Base-by-base conservation (phyloP, 2,888 invertebrate species). In the Polylopha cassiicola region DNA sequence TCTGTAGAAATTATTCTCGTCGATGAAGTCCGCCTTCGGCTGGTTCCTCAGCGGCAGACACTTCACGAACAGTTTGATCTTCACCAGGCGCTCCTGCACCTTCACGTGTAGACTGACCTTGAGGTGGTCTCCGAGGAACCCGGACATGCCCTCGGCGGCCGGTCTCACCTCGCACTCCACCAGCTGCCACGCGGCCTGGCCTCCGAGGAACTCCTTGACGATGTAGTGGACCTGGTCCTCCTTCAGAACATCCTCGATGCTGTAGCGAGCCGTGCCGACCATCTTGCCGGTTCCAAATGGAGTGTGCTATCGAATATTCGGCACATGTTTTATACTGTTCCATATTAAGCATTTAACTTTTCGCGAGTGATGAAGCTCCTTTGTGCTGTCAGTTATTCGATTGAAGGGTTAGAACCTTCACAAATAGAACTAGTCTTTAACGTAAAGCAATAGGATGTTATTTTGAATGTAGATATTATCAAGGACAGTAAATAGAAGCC, bases 121-220 rank as follows among this genome's bases (percentile, higher is more conserved):
- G 5, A 69, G 52, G 44, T 82, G 80, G 30, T 79, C 80, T 2
- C 73, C 80, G 0, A 81, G 58, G 49, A 73, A 80, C 0, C 81
- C 81, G 0, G 65, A 59, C 0, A 80, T 27, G 0, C 79, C 79
- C 0, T 63, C 59, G 0, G 56, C 34, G 0, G 77, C 75, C 1
- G 66, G 53, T 7, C 32, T 53, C 5, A 72, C 36, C 2, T 64
- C 53, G 16, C 57, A 46, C 0, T 51, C 52, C 1, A 61, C 18
- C 2, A 61, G 11, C 34, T 53, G 44, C 45, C 52, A 53, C n/a
- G n/a, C 2, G 0, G 34, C 48, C 8, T 52, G 39, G 3, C 44
- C 44, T 0, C 50, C 51, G 1, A 52, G 23, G 1, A 46, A 37
- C 13, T 54, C 46, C 9, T 52, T 48, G n/a, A 71, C 36, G 2